Conservation (phyloP, 2,113 vertebrate genomes). For the Gallinago paraguaiae region DNA sequence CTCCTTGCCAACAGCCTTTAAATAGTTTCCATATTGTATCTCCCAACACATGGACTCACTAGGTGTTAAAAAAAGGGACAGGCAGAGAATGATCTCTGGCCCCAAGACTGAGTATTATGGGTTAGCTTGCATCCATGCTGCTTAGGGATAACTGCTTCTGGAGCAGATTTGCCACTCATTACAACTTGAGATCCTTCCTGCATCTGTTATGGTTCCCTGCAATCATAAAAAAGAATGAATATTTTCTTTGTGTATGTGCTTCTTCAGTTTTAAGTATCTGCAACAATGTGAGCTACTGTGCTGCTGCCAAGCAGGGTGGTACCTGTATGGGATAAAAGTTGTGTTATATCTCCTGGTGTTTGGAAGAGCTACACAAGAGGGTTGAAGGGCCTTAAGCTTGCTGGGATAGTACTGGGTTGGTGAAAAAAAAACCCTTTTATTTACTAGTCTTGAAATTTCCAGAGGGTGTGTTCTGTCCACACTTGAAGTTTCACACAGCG, state of each 20-base stretch:
- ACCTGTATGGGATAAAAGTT: background rate
- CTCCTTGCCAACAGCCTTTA: background rate
- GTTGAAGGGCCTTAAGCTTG: background rate
- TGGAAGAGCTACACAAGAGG: background rate
- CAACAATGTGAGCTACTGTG: background rate
- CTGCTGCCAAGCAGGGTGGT: background rate
- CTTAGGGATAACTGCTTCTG: background rate
- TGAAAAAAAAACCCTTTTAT: background rate
- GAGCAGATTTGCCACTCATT: background rate
- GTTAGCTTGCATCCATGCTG: background rate
- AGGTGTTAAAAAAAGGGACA: background rate
- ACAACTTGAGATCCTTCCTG: background rate
- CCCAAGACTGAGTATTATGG: background rate
- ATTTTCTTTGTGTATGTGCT: background rate
- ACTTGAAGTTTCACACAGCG: background rate
- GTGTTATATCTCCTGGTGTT: background rate
- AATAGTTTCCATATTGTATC: background rate
- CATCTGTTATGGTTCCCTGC: background rate
- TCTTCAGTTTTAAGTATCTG: background rate
- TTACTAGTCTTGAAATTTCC: background rate
- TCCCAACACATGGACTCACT: background rate
- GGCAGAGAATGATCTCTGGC: background rate
- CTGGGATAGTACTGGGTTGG: background rate
- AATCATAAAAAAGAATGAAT: background rate
- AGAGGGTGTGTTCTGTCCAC: background rate